Conservation (phyloP, 2,113 vertebrate species). For the Muscicapa adusta region DNA sequence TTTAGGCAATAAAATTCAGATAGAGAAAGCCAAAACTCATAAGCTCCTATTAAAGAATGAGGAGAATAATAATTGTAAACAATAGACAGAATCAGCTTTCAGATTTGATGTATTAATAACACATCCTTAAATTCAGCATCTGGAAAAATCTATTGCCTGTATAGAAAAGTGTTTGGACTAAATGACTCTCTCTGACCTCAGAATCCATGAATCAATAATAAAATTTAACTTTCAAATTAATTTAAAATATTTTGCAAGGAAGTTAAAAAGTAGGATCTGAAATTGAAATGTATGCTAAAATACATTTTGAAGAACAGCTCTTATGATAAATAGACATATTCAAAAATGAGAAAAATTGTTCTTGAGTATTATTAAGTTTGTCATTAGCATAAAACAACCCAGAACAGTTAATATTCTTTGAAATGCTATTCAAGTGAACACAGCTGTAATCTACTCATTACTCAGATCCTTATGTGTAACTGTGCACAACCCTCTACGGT, state of each 20-base stretch:
- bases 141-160: not conserved
- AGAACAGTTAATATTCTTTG: not conserved
- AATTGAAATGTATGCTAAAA: not conserved
- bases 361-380: not conserved
- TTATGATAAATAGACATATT: not conserved
- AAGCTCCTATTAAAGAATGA: not conserved
- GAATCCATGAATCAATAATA: not conserved
- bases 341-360: not conserved
- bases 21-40: not conserved
- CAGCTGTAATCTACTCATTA: not conserved
- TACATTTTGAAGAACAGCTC: not conserved
- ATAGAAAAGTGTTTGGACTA: not conserved
- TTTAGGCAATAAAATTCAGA: not conserved
- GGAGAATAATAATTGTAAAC: not conserved
- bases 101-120: not conserved
- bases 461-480: not conserved
- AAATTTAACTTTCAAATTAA: constrained; percentile 21
- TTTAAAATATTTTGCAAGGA: not conserved
- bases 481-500: not conserved
- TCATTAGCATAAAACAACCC: not conserved
- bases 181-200: not conserved
- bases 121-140: not conserved
- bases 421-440: not conserved
- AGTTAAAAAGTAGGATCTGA: not conserved
- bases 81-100: not conserved